phyloP scores from a whole-genome alignment of 2,888 invertebrate species.

The Nudaria mundana region DNA sequence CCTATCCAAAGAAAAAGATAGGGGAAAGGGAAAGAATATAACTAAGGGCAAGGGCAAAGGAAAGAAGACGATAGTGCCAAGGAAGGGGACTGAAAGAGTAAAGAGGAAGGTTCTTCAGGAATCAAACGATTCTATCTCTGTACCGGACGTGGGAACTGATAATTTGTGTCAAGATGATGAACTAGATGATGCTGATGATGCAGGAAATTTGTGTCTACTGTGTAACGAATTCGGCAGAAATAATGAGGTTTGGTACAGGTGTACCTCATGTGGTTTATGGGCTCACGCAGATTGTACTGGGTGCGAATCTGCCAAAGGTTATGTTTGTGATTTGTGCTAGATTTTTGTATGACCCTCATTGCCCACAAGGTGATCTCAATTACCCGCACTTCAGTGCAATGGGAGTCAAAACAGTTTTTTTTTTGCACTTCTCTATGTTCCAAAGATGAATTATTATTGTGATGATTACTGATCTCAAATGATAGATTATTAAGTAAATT shows the following conservation, averaged over 20 bases:
- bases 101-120: constrained; percentile 11
- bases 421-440: neutral
- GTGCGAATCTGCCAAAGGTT: neutral
- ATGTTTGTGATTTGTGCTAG: neutral
- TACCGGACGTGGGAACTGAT: constrained; percentile 4
- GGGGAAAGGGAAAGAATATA: constrained; percentile 2
- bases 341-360: neutral
- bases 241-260: no score
- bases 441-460: neutral
- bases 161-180: no score
- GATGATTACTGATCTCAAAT: neutral
- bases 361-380: neutral
- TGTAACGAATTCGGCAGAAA: no score
- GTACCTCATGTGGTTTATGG: no score
- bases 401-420: no score
- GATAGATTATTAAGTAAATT: neutral
- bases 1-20: constrained; percentile 21
- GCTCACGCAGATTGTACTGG: no score
- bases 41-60: constrained; percentile 2
- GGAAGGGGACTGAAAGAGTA: constrained; percentile 22
- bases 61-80: constrained; percentile 25
- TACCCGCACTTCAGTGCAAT: neutral
- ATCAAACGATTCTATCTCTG: no score
- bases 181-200: no score
- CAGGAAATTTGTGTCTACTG: no score